These are phyloP conservation scores for Leptinotarsa rubiginosa DNA, from an alignment of 2,888 invertebrate genomes.

Conservation along the genomic window DNA sequence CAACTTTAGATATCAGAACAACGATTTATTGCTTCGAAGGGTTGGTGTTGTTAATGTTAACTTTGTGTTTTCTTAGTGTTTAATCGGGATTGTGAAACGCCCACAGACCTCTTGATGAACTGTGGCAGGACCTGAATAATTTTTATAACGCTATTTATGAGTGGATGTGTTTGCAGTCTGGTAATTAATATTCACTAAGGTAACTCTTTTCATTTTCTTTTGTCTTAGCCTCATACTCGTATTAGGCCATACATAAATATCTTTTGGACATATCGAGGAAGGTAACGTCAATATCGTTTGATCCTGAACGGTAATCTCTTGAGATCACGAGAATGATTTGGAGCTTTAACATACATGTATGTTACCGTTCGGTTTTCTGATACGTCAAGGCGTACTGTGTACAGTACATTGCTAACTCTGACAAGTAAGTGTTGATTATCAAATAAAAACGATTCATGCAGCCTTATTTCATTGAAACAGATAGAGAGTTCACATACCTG, in stretches of 20 bases:
- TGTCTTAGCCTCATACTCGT: not conserved
- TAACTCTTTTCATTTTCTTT: constrained; percentile 5
- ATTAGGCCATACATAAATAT: not conserved
- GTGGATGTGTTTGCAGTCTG: constrained; percentile 31
- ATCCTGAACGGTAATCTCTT: not conserved
- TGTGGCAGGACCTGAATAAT: constrained; percentile 1
- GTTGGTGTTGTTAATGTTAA: constrained; percentile 19
- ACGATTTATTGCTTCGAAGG: constrained; percentile 40
- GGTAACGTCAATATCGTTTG: not conserved
- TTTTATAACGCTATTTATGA: constrained; percentile 31
- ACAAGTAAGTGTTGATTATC: too few relatives aligned
- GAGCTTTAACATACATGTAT: too few relatives aligned
- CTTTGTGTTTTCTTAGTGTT: constrained; percentile 36
- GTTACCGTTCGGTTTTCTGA: too few relatives aligned
- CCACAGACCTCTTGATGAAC: not conserved
- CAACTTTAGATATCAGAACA: constrained; percentile 39
- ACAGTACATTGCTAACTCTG: too few relatives aligned
- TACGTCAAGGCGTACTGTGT: too few relatives aligned
- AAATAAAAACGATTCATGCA: too few relatives aligned
- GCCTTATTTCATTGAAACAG: too few relatives aligned
- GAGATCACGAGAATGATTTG: not conserved
- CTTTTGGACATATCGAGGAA: not conserved
- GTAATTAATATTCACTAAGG: constrained; percentile 38
- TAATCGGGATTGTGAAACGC: constrained; percentile 8
- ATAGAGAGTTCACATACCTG: too few relatives aligned